Percentiles rank a stretch among this genome's conserved stretches.
phyloP scores from a whole-genome alignment of 2,797 vertebrate genomes.

The Leuciscus waleckii region DNA sequence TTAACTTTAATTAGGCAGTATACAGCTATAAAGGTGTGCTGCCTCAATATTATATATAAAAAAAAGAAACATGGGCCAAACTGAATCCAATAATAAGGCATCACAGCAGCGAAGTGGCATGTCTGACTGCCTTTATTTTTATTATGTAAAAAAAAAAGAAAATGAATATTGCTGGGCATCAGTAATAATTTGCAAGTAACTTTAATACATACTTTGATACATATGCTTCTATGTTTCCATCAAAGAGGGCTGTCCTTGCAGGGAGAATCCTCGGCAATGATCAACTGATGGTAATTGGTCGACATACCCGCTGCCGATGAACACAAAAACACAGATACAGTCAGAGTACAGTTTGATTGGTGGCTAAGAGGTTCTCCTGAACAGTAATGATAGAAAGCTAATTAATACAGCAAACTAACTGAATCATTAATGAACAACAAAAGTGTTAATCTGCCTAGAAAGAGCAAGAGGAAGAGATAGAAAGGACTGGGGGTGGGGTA shows the following conservation, averaged over 20 bases:
- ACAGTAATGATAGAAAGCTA: constrained; percentile 69
- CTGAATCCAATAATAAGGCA: not conserved
- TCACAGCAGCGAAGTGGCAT: not conserved
- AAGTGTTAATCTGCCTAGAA: constrained; percentile 66
- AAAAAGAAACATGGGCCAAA: not conserved
- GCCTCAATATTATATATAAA: too few species aligned
- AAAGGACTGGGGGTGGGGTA: not conserved
- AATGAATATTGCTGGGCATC: too few species aligned
- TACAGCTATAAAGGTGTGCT: not conserved
- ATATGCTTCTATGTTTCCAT: constrained; percentile 3
- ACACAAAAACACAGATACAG: constrained; percentile 2
- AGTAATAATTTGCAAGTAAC: too few species aligned
- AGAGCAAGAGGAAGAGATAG: not conserved
- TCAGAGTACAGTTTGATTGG: constrained; percentile 32
- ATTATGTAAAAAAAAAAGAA: too few species aligned
- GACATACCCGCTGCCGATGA: constrained; percentile 15
- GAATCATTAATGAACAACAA: constrained; percentile 70
- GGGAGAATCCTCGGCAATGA: not conserved
- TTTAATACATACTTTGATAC: not conserved
- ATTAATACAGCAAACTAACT: constrained; percentile 67
- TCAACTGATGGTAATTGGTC: constrained; percentile 18
- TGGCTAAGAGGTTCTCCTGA: constrained; percentile 46
- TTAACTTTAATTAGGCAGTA: not conserved
- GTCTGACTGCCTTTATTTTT: too few species aligned
- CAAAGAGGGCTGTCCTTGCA: constrained; percentile 4